These are phyloP conservation scores for Hyperoplus lanceolatus DNA, from an alignment of 2,797 vertebrate species.

Conservation along the genomic window DNA sequence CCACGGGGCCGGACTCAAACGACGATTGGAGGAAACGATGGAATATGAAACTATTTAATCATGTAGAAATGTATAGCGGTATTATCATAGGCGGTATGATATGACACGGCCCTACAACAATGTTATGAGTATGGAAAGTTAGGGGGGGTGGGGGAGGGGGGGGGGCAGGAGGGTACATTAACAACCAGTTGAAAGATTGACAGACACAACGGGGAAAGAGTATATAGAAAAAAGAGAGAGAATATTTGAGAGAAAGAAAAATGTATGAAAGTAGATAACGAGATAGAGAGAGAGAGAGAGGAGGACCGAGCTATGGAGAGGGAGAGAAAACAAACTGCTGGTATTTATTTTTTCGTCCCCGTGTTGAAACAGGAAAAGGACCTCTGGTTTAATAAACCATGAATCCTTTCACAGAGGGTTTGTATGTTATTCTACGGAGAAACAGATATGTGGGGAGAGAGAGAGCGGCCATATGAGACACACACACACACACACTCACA, in stretches of 20 bases:
- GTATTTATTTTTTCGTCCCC: conserved; percentile 91
- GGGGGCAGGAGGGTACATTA: background rate
- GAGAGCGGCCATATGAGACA: conserved; percentile 45
- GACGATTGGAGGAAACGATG: too few species aligned
- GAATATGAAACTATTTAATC: too few species aligned
- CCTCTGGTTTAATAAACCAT: conserved; percentile 93
- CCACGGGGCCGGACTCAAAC: too few species aligned
- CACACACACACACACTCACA: conserved; percentile 52
- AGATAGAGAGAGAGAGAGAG: conserved; percentile 69
- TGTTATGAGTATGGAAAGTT: conserved; percentile 43
- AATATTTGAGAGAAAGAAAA: conserved; percentile 31
- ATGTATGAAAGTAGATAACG: conserved; percentile 76
- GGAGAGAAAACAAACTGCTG: conserved; percentile 87
- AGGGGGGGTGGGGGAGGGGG: background rate
- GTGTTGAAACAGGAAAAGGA: conserved; percentile 91
- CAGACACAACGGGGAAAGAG: conserved; percentile 24
- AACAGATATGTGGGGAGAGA: conserved; percentile 77
- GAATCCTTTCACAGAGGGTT: conserved; percentile 92
- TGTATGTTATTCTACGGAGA: conserved; percentile 90
- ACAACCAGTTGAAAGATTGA: conserved; percentile 60
- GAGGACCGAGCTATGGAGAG: conserved; percentile 41
- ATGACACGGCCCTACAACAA: too few species aligned
- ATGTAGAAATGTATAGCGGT: too few species aligned
- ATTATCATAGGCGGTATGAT: too few species aligned
- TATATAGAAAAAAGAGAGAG: conserved; percentile 9